A percentile compares a stretch with the other conserved stretches of the same genome.
phyloP scores from a whole-genome alignment of 2,797 vertebrate species.

The Semaprochilodus insignis region DNA sequence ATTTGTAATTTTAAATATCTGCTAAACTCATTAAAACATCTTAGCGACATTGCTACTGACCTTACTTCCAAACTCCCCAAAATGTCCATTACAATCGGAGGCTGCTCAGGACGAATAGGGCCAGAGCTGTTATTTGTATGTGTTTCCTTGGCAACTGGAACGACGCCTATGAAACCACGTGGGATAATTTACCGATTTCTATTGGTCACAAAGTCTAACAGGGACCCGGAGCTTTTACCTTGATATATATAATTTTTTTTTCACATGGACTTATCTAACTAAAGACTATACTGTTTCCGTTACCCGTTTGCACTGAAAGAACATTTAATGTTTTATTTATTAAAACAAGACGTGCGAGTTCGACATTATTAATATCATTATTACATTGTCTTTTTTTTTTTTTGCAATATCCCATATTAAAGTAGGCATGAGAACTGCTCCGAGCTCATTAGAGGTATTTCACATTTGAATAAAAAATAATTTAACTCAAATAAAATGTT shows the following conservation, averaged over 20 bases:
- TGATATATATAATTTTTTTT: too few species aligned
- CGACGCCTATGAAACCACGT: not conserved
- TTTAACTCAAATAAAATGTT: too few species aligned
- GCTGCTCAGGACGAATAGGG: not conserved
- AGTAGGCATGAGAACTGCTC: not conserved
- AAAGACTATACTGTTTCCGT: too few species aligned
- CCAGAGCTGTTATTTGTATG: not conserved
- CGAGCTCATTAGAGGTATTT: too few species aligned
- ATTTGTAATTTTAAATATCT: not conserved
- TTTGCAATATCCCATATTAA: not conserved
- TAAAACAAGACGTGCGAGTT: too few species aligned
- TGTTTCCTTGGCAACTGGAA: conserved; percentile 41
- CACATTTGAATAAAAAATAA: not conserved
- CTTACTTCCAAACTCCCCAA: conserved; percentile 67
- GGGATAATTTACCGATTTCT: not conserved
- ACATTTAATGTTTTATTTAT: too few species aligned
- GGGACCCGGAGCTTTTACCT: too few species aligned
- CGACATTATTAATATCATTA: too few species aligned
- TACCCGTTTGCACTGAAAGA: too few species aligned
- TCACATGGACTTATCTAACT: too few species aligned
- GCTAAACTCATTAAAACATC: not conserved
- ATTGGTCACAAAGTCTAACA: not conserved
- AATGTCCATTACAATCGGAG: conserved; percentile 64
- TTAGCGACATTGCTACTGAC: conserved; percentile 59
- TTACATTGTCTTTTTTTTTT: not conserved